Conservation (phyloP, 2,888 invertebrate species). For the Xylocampa areola region DNA sequence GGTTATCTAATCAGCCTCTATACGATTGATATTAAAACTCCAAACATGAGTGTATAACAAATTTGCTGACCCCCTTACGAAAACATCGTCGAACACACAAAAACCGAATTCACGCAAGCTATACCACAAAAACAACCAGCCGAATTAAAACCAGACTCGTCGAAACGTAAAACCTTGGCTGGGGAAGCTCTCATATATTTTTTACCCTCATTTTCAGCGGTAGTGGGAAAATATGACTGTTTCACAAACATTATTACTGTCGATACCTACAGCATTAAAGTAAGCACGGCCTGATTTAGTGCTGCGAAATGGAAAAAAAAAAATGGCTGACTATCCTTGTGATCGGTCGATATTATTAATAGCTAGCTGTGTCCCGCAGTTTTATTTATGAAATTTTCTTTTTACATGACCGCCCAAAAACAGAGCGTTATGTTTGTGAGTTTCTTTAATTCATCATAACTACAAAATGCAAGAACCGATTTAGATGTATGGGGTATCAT, state of each 20-base stretch:
- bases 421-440: too few species aligned
- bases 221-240: constrained; percentile 51
- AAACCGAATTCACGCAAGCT: neutral
- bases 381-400: too few species aligned
- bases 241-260: constrained; percentile 74
- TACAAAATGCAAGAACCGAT: too few species aligned
- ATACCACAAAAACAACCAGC: constrained; percentile 8
- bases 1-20: too few species aligned
- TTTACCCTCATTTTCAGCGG: constrained; percentile 26
- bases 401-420: too few species aligned
- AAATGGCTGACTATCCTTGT: constrained; percentile 57
- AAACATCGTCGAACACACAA: neutral
- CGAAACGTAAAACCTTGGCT: constrained; percentile 47
- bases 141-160: constrained; percentile 32
- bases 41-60: too few species aligned
- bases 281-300: constrained; percentile 73
- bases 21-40: too few species aligned
- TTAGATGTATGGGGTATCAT: too few species aligned
- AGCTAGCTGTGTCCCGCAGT: too few species aligned
- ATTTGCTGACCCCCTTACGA: too few species aligned
- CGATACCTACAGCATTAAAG: constrained; percentile 79
- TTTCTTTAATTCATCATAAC: too few species aligned
- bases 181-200: constrained; percentile 18
- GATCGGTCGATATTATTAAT: constrained; percentile 33
- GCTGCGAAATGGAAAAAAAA: constrained; percentile 77